Evolutionary conservation across 2,888 invertebrate genomes (phyloP).

Genomic region (Acrocera orbiculus): DNA sequence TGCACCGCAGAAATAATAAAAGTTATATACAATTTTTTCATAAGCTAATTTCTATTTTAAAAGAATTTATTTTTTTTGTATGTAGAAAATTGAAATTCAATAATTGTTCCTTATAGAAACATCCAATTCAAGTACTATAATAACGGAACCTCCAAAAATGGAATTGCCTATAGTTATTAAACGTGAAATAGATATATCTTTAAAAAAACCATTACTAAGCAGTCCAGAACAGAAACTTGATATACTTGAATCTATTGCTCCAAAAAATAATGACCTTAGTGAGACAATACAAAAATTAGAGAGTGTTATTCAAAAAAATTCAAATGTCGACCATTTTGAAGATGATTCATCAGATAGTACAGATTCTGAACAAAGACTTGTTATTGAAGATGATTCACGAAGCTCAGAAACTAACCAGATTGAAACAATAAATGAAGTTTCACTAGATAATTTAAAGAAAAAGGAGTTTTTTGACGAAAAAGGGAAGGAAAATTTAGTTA

Average conservation of each 20-base stretch:
- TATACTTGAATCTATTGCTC: constrained; percentile 25
- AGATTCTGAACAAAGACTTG: constrained; percentile 43
- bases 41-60: neutral
- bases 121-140: too few relatives aligned
- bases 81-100: too few relatives aligned
- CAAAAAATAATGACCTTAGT: constrained; percentile 40
- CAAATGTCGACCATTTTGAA: constrained; percentile 24
- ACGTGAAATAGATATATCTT: constrained; percentile 15
- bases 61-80: too few relatives aligned
- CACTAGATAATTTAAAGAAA: constrained; percentile 11
- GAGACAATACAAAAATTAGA: constrained; percentile 44
- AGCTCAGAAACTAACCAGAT: constrained; percentile 19
- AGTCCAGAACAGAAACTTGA: constrained; percentile 26
- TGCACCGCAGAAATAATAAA: too few relatives aligned
- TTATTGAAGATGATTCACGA: constrained; percentile 36
- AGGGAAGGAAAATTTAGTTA: constrained; percentile 54
- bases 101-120: constrained; percentile 1
- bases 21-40: neutral
- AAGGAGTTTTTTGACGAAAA: constrained; percentile 41
- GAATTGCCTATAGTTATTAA: constrained; percentile 14
- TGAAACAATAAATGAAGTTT: constrained; percentile 16
- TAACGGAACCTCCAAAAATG: constrained; percentile 23
- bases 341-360: constrained; percentile 45
- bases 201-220: constrained; percentile 19
- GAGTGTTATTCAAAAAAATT: constrained; percentile 20